Percentiles rank a stretch among this genome's conserved stretches.
Conservation (phyloP, 1,140 invertebrate genomes). For the Ceratoteleas bidentatus region DNA sequence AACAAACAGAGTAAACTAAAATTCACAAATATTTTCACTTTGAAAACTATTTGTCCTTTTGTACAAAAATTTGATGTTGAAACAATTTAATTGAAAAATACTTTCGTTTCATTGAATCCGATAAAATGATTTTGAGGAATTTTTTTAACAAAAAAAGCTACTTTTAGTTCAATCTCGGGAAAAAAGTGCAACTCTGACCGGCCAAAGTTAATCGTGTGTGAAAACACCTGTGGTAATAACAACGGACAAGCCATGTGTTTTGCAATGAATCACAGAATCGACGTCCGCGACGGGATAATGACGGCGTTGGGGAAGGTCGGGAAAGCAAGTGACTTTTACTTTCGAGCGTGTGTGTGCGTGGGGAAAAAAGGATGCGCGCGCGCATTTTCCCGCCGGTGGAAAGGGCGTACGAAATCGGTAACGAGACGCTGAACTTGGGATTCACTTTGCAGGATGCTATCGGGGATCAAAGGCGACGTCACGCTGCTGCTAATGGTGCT, state of each 20-base stretch:
- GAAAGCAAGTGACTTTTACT: constrained; percentile 49
- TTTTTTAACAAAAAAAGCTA: too few species aligned
- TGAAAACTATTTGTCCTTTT: too few species aligned
- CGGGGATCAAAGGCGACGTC: constrained; percentile 44
- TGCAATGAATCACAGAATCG: constrained; percentile 32
- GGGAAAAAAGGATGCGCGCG: constrained; percentile 11
- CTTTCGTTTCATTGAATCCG: too few species aligned
- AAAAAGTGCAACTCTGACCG: too few species aligned
- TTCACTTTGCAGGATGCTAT: constrained; percentile 70
- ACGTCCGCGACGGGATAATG: constrained; percentile 33
- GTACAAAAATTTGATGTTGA: too few species aligned
- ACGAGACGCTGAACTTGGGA: constrained; percentile 24
- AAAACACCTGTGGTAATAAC: too few species aligned
- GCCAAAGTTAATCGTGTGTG: too few species aligned
- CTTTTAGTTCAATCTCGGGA: too few species aligned
- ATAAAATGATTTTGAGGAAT: too few species aligned
- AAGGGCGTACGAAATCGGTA: constrained; percentile 7
- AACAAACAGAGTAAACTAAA: too few species aligned
- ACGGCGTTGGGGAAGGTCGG: constrained; percentile 36
- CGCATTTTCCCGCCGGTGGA: constrained; percentile 7
- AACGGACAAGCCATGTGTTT: constrained; percentile 17
- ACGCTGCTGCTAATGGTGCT: constrained; percentile 66
- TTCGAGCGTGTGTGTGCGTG: constrained; percentile 17
- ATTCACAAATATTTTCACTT: too few species aligned
- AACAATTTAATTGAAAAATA: too few species aligned